Evolutionary conservation across 2,113 vertebrate genomes (phyloP).

Genomic region (Rhinoderma darwinii): DNA sequence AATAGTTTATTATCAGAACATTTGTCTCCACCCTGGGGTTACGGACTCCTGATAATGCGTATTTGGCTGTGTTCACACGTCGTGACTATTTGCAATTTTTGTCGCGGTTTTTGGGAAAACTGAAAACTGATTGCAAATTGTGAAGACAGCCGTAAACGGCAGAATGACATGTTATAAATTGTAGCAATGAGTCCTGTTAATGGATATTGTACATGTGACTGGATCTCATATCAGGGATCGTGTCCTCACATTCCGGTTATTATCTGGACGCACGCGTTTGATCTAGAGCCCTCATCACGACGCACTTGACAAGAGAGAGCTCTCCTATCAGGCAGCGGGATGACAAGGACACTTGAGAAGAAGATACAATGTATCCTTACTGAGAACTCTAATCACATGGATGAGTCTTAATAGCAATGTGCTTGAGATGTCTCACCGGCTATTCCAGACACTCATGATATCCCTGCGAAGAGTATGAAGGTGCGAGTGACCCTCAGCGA

Average conservation of each 20-base stretch:
- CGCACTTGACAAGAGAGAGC: background rate
- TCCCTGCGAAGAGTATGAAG: background rate
- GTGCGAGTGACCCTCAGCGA: background rate
- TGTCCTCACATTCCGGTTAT: background rate
- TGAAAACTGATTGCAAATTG: no score
- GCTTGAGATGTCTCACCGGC: background rate
- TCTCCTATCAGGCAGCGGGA: background rate
- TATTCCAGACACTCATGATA: background rate
- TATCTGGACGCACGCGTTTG: background rate
- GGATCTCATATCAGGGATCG: background rate
- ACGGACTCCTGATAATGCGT: no score
- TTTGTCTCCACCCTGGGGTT: background rate
- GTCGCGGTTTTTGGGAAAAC: no score
- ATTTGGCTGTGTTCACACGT: no score
- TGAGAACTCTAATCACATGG: background rate
- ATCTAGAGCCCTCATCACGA: background rate
- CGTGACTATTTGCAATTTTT: no score
- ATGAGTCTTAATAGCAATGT: no score
- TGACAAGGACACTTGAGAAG: background rate
- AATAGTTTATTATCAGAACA: no score
- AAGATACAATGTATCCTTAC: background rate
- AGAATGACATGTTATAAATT: no score
- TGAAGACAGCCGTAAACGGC: no score
- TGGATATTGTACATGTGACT: background rate
- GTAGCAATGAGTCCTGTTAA: background rate